Base-by-base conservation (phyloP, 2,113 vertebrate species). In the Regulus satrapa region DNA sequence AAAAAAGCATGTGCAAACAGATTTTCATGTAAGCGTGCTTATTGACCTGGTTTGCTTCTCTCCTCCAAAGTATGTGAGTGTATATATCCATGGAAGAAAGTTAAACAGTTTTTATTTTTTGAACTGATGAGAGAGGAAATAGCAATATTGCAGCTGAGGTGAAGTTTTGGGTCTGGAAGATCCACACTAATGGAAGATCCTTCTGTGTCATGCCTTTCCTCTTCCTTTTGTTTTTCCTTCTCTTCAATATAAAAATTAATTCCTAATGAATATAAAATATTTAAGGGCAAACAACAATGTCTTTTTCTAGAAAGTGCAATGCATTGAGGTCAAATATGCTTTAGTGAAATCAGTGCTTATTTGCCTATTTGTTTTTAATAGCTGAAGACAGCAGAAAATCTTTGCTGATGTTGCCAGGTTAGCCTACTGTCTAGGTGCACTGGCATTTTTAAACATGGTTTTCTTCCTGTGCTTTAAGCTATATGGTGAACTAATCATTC, bases 181-280 rank as follows among this genome's bases (percentile, higher is more conserved):
- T n/a, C n/a, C n/a, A n/a, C 4, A 4, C 0, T 0, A 13, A 55
- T n/a, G 28, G 43, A 63, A 72, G n/a, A 68, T 48, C 5, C 31
- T 90, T 49, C 13, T 36, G 12, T 64, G 32, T 41, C 34, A 10
- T 61, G 24, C 40, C 46, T 88, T 92, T 55, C 18, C 5, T 61
- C 13, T 80, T 73, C 8, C 7, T 69, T 85, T 88, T 83, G 8
- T 18, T 29, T 66, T 85, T 64, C n/a, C 8, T 89, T 58, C 34
- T 75, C 1, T 87, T 75, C 11, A 48, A 3, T 55, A 25, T 64
- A 61, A 52, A 79, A 82, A 46, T 58, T 19, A 4, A 40, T 87
- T 87, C 15, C 8, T 24, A 71, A 24, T 72, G 46, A 41, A 85
- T 16, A 20, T 78, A 59, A 64, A 56, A 56, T 24, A 67, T 62